Base-by-base conservation (phyloP, 2,797 vertebrate species). In the Anolis apletophallus region DNA sequence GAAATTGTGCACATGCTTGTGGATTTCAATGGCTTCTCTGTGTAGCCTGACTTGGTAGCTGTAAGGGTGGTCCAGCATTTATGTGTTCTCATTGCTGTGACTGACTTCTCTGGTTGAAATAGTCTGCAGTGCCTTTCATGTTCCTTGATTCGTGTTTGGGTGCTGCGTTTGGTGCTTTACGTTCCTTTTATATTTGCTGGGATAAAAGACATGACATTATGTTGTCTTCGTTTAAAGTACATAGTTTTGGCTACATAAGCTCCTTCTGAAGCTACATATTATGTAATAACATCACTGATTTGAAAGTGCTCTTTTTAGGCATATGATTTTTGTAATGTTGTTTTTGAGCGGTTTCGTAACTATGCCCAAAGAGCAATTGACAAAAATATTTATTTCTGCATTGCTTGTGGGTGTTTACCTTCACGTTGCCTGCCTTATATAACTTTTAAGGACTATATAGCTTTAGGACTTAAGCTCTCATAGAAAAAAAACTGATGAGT, bases 321-420 rank as follows among this genome's bases (percentile, higher is more conserved):
- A 67, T 69, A 36, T 19, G 1, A 57, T 59, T 52, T 81, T 46
- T 5, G 34, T 82, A 55, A 71, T 67, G 40, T 83, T 54, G 2
- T 74, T 12, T 75, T 88, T 55, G 6, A 55, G 61, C 82, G 16
- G 0, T 88, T 26, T 21, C 14, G 8, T 23, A 40, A 68, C 1
- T 16, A 46, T 14, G 68, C 1, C 83, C 1, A 87, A 61, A 74
- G 26, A 7, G 0, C 13, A 52, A 5, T 46, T 46, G 46, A 46
- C 46, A 46, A 73, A 83, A 90, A 72, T 11, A 3, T 88, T 88
- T 78, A 67, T 79, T 88, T 83, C 34, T 52, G 5, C n/a, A 80
- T 72, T 55, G n/a, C 14, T 5, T 72, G 29, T 52, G 16, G 8
- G 29, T 16, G 3, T 14, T 14, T 5, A 17, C 34, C 13, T 71